A percentile compares a stretch with the other conserved stretches of the same genome.
phyloP scores from a whole-genome alignment of 2,888 invertebrate species.

The Drosophila melanosoma region DNA sequence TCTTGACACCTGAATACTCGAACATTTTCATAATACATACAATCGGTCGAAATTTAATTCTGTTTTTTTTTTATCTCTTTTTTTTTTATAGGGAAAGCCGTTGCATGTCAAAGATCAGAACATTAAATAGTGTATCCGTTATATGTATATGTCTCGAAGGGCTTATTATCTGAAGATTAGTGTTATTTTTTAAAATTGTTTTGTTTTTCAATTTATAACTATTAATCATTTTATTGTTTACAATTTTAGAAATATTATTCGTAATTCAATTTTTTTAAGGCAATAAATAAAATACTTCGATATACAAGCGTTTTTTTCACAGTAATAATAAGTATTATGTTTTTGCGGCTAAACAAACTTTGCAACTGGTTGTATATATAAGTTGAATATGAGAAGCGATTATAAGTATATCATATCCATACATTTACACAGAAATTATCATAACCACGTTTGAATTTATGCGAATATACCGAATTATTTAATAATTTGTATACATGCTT shows the following conservation, averaged over 20 bases:
- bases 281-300: constrained; percentile 7
- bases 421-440: constrained; percentile 9
- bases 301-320: constrained; percentile 1
- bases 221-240: constrained; percentile 5
- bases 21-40: neutral
- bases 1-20: neutral
- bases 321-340: constrained; percentile 8
- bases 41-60: neutral
- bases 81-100: neutral
- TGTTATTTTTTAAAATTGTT: neutral
- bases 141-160: constrained; percentile 8
- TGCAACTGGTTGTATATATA: neutral
- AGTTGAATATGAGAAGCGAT: constrained; percentile 3
- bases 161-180: constrained; percentile 1
- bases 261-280: neutral
- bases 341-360: constrained; percentile 4
- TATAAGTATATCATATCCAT: neutral
- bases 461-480: constrained; percentile 1
- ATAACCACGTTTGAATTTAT: neutral
- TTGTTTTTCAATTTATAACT: neutral
- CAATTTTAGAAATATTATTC: constrained; percentile 2
- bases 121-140: constrained; percentile 4
- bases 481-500: constrained; percentile 13
- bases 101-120: constrained; percentile 1
- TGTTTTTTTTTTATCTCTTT: neutral